Conservation (phyloP, 2,888 invertebrate genomes). For the Drosophila borealis region DNA sequence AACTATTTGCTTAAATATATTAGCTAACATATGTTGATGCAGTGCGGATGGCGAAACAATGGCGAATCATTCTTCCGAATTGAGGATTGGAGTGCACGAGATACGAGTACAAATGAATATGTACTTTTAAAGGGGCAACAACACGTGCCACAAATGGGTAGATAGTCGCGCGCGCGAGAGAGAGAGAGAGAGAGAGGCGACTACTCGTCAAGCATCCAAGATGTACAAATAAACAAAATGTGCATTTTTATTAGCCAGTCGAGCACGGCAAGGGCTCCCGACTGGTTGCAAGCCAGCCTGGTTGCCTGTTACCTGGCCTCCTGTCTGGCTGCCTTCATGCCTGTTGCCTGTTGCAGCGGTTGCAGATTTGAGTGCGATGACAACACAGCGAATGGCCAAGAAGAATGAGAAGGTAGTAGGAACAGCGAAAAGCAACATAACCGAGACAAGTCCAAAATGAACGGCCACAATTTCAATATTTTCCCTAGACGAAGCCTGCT, state of each 20-base stretch:
- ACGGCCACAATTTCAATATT: neutral
- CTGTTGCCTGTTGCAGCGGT: conserved; percentile 42
- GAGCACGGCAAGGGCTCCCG: conserved; percentile 27
- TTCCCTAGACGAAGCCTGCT: conserved; percentile 8
- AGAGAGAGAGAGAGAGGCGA: neutral
- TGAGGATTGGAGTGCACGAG: no score
- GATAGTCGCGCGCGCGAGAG: neutral
- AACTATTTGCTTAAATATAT: neutral
- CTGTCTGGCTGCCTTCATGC: neutral
- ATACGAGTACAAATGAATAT: neutral
- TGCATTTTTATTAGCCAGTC: conserved; percentile 34
- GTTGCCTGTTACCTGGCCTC: conserved; percentile 17
- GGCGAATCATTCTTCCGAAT: no score
- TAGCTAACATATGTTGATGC: no score
- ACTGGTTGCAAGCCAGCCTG: conserved; percentile 36
- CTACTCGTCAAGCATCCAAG: conserved; percentile 1
- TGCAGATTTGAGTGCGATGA: conserved; percentile 72
- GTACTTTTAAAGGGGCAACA: conserved; percentile 10
- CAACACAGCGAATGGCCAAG: conserved; percentile 46
- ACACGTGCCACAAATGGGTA: conserved; percentile 46
- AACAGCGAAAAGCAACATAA: conserved; percentile 48
- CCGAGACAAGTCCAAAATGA: conserved; percentile 42
- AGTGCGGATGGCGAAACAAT: no score
- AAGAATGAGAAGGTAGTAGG: conserved; percentile 51
- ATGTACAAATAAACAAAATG: conserved; percentile 27